A percentile compares a stretch with the other conserved stretches of the same genome.
Evolutionary conservation across 2,888 invertebrate genomes (phyloP).

Genomic region (Rhabditophanes sp.): DNA sequence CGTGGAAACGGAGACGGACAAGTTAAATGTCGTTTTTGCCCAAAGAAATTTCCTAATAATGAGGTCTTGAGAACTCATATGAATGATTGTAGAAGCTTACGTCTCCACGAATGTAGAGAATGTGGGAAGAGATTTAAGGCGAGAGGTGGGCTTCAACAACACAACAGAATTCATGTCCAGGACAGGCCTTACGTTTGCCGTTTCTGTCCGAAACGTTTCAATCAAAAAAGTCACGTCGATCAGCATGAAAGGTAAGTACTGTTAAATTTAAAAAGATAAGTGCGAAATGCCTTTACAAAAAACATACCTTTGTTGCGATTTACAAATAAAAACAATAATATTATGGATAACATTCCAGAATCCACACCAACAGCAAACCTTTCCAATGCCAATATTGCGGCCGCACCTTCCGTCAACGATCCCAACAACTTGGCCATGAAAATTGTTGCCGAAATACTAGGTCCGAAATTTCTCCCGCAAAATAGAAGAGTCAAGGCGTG

Average conservation of each 20-base stretch:
- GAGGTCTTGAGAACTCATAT: slow-evolving; percentile 24
- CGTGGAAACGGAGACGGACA: slow-evolving; percentile 15
- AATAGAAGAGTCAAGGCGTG: slow-evolving; percentile 38
- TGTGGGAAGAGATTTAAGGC: slow-evolving; percentile 35
- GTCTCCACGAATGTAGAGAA: slow-evolving; percentile 28
- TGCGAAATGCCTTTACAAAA: not conserved
- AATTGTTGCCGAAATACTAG: slow-evolving; percentile 27
- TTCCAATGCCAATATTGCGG: slow-evolving; percentile 34
- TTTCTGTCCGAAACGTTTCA: slow-evolving; percentile 39
- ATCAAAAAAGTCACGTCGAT: slow-evolving; percentile 41
- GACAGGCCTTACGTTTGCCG: slow-evolving; percentile 30
- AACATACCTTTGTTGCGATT: not conserved
- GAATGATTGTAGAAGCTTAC: slow-evolving; percentile 24
- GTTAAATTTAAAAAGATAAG: not conserved
- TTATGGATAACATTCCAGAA: not conserved
- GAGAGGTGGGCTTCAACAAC: slow-evolving; percentile 39
- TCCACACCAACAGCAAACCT: slow-evolving; percentile 18
- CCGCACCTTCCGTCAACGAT: slow-evolving; percentile 34
- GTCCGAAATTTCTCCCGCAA: slow-evolving; percentile 42
- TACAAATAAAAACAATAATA: not conserved
- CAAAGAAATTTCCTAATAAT: slow-evolving; percentile 24
- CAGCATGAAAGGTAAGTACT: slow-evolving; percentile 33
- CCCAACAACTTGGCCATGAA: slow-evolving; percentile 40
- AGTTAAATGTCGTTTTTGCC: slow-evolving; percentile 35
- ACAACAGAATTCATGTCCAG: slow-evolving; percentile 36